phyloP scores from a whole-genome alignment of 1,140 invertebrate species.

The Tetramorium alpestre region DNA sequence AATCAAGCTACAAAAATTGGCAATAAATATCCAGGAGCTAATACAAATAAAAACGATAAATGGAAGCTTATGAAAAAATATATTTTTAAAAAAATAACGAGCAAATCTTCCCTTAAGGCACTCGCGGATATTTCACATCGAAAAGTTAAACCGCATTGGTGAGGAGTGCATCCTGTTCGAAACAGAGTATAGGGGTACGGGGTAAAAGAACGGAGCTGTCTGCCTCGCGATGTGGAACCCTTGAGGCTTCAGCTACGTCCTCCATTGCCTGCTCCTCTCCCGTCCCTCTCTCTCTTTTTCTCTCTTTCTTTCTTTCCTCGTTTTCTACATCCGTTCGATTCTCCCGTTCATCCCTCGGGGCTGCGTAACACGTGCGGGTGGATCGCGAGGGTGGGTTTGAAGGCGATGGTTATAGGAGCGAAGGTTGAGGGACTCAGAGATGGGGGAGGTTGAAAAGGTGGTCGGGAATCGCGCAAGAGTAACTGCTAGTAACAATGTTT shows the following conservation, averaged over 20 bases:
- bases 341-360: slow-evolving; percentile 75
- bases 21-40: slow-evolving; percentile 34
- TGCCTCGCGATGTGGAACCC: slow-evolving; percentile 75
- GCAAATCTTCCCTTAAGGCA: slow-evolving; percentile 35
- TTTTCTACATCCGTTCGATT: slow-evolving; percentile 71
- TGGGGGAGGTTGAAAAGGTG: slow-evolving; percentile 45
- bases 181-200: not conserved
- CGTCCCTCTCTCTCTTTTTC: slow-evolving; percentile 53
- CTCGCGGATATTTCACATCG: slow-evolving; percentile 38
- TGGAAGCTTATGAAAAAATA: slow-evolving; percentile 26
- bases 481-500: slow-evolving; percentile 84
- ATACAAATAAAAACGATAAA: slow-evolving; percentile 8
- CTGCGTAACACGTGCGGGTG: slow-evolving; percentile 77
- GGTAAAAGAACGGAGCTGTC: slow-evolving; percentile 68
- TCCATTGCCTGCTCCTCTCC: slow-evolving; percentile 2
- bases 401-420: slow-evolving; percentile 59
- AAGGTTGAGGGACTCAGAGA: slow-evolving; percentile 19
- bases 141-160: slow-evolving; percentile 51
- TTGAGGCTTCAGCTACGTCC: slow-evolving; percentile 70
- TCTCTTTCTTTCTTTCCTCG: slow-evolving; percentile 53
- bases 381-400: slow-evolving; percentile 60
- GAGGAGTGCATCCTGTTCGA: slow-evolving; percentile 28
- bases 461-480: slow-evolving; percentile 74
- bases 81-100: slow-evolving; percentile 32
- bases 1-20: not conserved